phyloP scores from a whole-genome alignment of 2,113 vertebrate species.

The Fulmarus glacialis region DNA sequence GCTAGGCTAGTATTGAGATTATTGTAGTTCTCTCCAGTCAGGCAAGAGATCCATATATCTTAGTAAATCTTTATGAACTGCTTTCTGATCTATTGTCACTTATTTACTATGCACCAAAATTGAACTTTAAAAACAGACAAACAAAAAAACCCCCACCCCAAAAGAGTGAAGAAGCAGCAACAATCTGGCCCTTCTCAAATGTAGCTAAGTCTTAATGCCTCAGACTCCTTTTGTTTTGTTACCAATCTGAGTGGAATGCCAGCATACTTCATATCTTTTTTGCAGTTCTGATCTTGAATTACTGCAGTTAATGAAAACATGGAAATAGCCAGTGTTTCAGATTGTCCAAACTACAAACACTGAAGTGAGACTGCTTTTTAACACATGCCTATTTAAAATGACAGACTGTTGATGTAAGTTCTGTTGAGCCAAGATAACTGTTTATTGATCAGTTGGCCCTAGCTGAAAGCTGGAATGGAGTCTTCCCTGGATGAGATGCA shows the following conservation, averaged over 20 bases:
- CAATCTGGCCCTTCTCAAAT: background rate
- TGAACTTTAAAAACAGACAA: background rate
- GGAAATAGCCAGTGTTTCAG: background rate
- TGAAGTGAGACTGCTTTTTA: background rate
- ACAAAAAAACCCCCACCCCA: background rate
- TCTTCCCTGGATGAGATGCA: background rate
- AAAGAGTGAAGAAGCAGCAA: background rate
- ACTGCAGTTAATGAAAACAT: background rate
- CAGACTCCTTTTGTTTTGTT: background rate
- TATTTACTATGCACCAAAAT: background rate
- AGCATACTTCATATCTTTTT: background rate
- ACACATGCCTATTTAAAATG: background rate
- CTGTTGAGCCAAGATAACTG: background rate
- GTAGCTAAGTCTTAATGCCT: background rate
- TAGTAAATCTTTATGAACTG: background rate
- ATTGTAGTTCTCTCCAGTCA: background rate
- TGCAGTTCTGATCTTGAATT: background rate
- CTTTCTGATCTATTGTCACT: background rate
- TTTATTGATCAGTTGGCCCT: slow-evolving; percentile 10
- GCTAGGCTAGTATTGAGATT: background rate
- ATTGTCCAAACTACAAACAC: background rate
- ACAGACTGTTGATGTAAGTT: background rate
- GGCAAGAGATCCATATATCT: background rate
- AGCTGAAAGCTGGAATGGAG: background rate
- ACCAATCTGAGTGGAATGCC: background rate